Percentiles rank a stretch among this genome's conserved stretches.
These are phyloP conservation scores for Lasioglossum leucozonium DNA, from an alignment of 2,888 invertebrate genomes.

Conservation along the genomic window DNA sequence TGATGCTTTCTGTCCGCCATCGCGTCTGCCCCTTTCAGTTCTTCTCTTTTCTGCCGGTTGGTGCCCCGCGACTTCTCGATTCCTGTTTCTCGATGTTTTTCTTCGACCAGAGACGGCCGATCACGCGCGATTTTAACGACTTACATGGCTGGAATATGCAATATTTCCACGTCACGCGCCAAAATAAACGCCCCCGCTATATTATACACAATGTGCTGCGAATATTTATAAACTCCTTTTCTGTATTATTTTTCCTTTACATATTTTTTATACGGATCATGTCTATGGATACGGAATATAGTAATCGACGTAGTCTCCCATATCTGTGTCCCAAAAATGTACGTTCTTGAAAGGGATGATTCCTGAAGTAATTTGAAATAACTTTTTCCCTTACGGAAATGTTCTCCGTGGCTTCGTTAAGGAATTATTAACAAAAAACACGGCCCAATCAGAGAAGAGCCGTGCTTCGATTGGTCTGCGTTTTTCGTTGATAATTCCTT, in stretches of 20 bases:
- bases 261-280: too few relatives aligned
- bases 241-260: not conserved
- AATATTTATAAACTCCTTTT: not conserved
- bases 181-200: conserved; percentile 37
- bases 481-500: too few relatives aligned
- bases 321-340: too few relatives aligned
- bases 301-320: too few relatives aligned
- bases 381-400: too few relatives aligned
- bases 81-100: conserved; percentile 33
- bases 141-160: conserved; percentile 59
- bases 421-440: too few relatives aligned
- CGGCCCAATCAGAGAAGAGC: too few relatives aligned
- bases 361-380: too few relatives aligned
- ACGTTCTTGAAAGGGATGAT: too few relatives aligned
- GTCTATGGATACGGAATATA: too few relatives aligned
- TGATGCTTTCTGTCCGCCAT: conserved; percentile 27
- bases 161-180: conserved; percentile 55
- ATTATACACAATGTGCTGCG: not conserved
- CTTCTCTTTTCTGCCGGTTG: conserved; percentile 7
- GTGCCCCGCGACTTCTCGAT: conserved; percentile 21
- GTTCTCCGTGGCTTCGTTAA: too few relatives aligned
- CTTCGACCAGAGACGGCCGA: conserved; percentile 36
- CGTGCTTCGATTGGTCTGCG: too few relatives aligned
- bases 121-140: conserved; percentile 69
- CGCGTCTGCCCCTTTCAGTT: not conserved